Conservation (phyloP, 2,113 vertebrate genomes). For the Cryptomyrus ogoouensis region DNA sequence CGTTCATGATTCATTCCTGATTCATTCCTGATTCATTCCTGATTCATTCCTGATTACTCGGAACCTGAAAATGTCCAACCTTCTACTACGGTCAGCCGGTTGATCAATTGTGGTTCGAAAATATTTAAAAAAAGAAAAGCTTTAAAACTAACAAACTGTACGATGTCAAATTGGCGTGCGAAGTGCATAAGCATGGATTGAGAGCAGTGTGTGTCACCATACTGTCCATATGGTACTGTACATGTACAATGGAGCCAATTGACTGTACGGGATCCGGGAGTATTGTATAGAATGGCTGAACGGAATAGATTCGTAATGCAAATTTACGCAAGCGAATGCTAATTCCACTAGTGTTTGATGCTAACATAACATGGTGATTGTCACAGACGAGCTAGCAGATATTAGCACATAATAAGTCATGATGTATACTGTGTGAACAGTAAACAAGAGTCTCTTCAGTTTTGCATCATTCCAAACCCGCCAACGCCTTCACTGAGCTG, state of each 20-base stretch:
- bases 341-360: background rate
- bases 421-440: background rate
- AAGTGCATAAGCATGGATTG: too few relatives aligned
- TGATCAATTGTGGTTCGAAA: too few relatives aligned
- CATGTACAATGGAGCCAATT: background rate
- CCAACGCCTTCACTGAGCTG: background rate
- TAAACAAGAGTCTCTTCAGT: background rate
- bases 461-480: background rate
- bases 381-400: background rate
- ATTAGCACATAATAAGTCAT: background rate
- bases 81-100: background rate
- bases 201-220: too few relatives aligned
- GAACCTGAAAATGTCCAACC: background rate
- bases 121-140: too few relatives aligned
- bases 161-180: too few relatives aligned
- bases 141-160: too few relatives aligned
- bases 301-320: background rate
- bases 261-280: background rate
- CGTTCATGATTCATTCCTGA: too few relatives aligned
- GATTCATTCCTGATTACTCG: background rate
- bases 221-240: too few relatives aligned
- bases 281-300: background rate
- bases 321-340: background rate
- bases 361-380: background rate
- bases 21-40: too few relatives aligned